Conservation (phyloP, 2,888 invertebrate genomes). For the Drosophila formosana region DNA sequence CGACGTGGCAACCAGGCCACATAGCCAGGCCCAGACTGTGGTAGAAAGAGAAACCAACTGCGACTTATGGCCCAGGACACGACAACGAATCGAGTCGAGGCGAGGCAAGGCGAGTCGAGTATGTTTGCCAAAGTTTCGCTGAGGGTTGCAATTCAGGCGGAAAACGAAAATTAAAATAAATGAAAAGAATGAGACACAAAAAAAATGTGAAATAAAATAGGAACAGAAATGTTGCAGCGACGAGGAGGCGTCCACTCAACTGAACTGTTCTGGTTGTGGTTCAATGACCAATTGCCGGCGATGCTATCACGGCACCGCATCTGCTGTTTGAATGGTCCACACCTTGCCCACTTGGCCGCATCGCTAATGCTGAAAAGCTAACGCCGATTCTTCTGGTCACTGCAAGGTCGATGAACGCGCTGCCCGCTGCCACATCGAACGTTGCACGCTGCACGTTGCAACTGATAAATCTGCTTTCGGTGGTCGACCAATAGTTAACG, state of each 20-base stretch:
- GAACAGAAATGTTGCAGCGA: conserved; percentile 22
- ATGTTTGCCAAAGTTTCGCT: conserved; percentile 51
- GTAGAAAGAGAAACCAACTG: conserved; percentile 84
- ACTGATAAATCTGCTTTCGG: conserved; percentile 30
- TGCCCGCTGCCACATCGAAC: conserved; percentile 39
- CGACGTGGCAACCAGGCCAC: conserved; percentile 29
- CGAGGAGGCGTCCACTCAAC: conserved; percentile 32
- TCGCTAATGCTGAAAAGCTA: conserved; percentile 25
- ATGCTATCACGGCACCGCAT: conserved; percentile 52
- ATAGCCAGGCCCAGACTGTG: conserved; percentile 75
- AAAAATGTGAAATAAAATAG: conserved; percentile 1
- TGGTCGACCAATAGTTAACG: conserved; percentile 35
- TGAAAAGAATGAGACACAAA: conserved; percentile 27
- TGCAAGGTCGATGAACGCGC: conserved; percentile 85
- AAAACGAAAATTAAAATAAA: conserved; percentile 51
- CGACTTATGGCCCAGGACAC: conserved; percentile 66
- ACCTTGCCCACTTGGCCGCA: conserved; percentile 58
- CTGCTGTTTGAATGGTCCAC: conserved; percentile 34
- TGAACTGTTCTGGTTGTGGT: conserved; percentile 36
- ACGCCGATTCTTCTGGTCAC: conserved; percentile 51
- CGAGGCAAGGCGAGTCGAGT: background rate
- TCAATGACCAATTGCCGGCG: conserved; percentile 70
- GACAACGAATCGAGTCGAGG: background rate
- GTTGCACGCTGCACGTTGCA: conserved; percentile 21
- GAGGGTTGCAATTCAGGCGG: conserved; percentile 47